phyloP scores from a whole-genome alignment of 2,888 invertebrate genomes.

The Amiota communis region DNA sequence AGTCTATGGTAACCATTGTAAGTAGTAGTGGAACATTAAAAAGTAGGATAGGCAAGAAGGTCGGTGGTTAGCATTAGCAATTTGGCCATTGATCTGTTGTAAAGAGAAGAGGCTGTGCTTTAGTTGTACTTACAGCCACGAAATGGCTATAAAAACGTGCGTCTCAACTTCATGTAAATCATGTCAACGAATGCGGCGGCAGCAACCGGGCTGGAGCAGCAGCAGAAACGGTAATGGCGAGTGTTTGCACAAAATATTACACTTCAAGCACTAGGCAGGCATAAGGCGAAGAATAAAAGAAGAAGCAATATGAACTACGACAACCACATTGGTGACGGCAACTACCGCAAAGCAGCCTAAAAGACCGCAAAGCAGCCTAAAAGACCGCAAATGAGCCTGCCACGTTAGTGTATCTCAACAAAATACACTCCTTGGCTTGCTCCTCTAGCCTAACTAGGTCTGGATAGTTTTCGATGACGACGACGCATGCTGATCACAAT shows the following conservation, averaged over 20 bases:
- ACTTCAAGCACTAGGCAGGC: neutral
- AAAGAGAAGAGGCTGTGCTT: conserved; percentile 27
- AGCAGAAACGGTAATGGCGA: conserved; percentile 39
- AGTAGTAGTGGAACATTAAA: too few relatives aligned
- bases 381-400: conserved; percentile 14
- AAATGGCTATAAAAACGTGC: conserved; percentile 68
- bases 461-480: conserved; percentile 43
- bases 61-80: too few relatives aligned
- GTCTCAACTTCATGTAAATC: conserved; percentile 70
- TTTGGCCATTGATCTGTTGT: too few relatives aligned
- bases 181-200: conserved; percentile 56
- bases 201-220: too few relatives aligned
- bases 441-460: conserved; percentile 38
- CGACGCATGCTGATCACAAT: conserved; percentile 58
- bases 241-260: conserved; percentile 51
- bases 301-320: neutral
- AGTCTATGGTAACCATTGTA: too few relatives aligned
- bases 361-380: conserved; percentile 11
- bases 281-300: neutral
- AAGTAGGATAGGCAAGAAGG: too few relatives aligned
- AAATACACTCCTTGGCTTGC: conserved; percentile 32
- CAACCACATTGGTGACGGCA: neutral
- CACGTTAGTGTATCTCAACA: neutral
- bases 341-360: neutral
- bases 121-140: conserved; percentile 61